Evolutionary conservation across 2,888 invertebrate genomes (phyloP).

Genomic region (Aproaerema taeniolella): DNA sequence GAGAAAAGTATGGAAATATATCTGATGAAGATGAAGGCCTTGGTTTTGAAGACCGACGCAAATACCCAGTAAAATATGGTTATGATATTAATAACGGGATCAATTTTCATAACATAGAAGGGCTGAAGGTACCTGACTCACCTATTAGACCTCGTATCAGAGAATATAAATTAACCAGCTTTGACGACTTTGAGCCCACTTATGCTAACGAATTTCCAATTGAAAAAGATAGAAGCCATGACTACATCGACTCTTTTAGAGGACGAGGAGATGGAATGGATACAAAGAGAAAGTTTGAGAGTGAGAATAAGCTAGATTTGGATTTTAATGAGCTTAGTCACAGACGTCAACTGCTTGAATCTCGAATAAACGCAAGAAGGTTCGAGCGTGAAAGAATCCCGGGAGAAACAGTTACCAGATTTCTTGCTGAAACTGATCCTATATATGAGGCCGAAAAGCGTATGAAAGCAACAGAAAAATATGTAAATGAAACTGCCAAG

Average conservation of each 20-base stretch:
- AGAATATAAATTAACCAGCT: constrained; percentile 75
- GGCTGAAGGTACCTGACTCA: constrained; percentile 70
- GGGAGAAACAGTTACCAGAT: constrained; percentile 61
- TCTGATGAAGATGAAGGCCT: constrained; percentile 89
- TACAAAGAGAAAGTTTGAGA: constrained; percentile 72
- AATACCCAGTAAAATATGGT: constrained; percentile 48
- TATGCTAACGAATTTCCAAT: constrained; percentile 60
- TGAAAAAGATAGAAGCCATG: constrained; percentile 41
- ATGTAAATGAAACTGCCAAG: constrained; percentile 75
- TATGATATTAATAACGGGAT: constrained; percentile 72
- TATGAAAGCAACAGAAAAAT: constrained; percentile 73
- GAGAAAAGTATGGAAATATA: constrained; percentile 71
- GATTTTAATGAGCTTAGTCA: constrained; percentile 82
- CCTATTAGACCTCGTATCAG: constrained; percentile 81
- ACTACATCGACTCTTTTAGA: constrained; percentile 63
- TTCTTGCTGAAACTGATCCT: constrained; percentile 67
- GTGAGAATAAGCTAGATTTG: constrained; percentile 54
- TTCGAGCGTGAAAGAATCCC: constrained; percentile 53
- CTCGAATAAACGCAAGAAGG: constrained; percentile 82
- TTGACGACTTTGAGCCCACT: constrained; percentile 69
- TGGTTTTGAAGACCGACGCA: constrained; percentile 81
- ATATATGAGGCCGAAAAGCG: constrained; percentile 64
- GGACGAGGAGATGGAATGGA: constrained; percentile 83
- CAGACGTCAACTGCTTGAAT: constrained; percentile 85
- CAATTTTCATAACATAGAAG: constrained; percentile 54